Evolutionary conservation across 2,888 invertebrate species (phyloP), one percentile per base, ranked within the genome.

Genomic region (Caenorhabditis macrosperma): DNA sequence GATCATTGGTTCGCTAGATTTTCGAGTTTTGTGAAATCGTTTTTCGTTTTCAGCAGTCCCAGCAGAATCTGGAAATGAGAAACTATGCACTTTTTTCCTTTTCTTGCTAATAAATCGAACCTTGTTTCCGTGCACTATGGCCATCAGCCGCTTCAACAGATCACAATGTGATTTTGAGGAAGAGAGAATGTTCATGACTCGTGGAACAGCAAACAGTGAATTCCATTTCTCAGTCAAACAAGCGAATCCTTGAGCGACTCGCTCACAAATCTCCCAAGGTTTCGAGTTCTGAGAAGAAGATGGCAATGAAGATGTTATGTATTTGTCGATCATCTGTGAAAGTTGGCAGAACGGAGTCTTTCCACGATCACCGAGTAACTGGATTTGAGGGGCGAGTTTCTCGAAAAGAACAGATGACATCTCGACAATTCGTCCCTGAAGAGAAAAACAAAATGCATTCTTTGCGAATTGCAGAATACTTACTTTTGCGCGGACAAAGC

Each of bases 161-260:
- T 61, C 64, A 10, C 0, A 6, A 35, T 72, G 46, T 5, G 9
- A n/a, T 22, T 28, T 35, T 9, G 57, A 17, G 5, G 33, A 33
- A 2, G 20, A 15, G 10, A 72, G 46, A 38, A 72, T 38, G 12
- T 38, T 57, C 28, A 46, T 12, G 2, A 64, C 57, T 17, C 50
- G 46, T 10, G 33, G 30, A 0, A 55, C 24, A 1, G 38, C n/a
- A 28, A 64, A 72, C 5, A 72, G 5, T 3, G 24, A 46, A 26
- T 72, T 72, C 72, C 76, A 77, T n/a, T 57, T 54, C n/a, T 50
- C 50, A 7, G 46, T 38, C 38, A 41, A 35, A 12, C 26, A 28
- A 10, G 33, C 15, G 41, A 33, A 72, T n/a, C 72, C 72, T 9
- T 57, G 22, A 6, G 55, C 38, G 0, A 35, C 46, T 20, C 64